Percentiles rank a stretch among this genome's conserved stretches.
These are phyloP conservation scores for Elaeidobius kamerunicus DNA, from an alignment of 2,888 invertebrate species.

Conservation along the genomic window DNA sequence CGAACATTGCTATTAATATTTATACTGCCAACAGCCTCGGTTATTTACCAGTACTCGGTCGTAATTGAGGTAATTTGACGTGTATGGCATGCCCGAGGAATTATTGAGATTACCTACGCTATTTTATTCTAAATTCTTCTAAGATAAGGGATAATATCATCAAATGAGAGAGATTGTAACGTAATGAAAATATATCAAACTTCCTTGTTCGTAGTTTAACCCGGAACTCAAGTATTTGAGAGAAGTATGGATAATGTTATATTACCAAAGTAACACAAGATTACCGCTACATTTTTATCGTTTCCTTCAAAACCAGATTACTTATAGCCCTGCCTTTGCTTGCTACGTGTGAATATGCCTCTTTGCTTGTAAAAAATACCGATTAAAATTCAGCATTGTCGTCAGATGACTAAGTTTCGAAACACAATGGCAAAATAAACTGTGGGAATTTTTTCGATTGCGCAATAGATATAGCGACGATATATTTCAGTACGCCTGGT, in stretches of 20 bases:
- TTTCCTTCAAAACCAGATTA: conserved; percentile 11
- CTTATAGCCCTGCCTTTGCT: neutral
- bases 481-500: conserved; percentile 11
- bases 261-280: too few species aligned
- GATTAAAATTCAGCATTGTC: conserved; percentile 12
- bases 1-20: conserved; percentile 8
- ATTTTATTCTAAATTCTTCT: too few species aligned
- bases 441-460: conserved; percentile 21
- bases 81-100: conserved; percentile 2
- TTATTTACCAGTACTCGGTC: neutral
- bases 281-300: too few species aligned
- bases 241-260: neutral
- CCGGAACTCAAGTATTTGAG: neutral
- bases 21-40: conserved; percentile 2
- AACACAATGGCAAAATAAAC: conserved; percentile 7
- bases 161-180: too few species aligned
- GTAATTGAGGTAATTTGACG: conserved; percentile 10
- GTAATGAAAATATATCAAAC: too few species aligned
- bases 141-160: too few species aligned
- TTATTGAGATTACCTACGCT: neutral
- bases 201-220: too few species aligned
- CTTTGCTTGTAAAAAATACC: conserved; percentile 4
- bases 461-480: conserved; percentile 5
- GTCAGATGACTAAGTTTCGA: conserved; percentile 4
- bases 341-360: conserved; percentile 11